These are phyloP conservation scores for Loxodonta africana DNA, from an alignment of 2,113 vertebrate species.

Conservation along the genomic window DNA sequence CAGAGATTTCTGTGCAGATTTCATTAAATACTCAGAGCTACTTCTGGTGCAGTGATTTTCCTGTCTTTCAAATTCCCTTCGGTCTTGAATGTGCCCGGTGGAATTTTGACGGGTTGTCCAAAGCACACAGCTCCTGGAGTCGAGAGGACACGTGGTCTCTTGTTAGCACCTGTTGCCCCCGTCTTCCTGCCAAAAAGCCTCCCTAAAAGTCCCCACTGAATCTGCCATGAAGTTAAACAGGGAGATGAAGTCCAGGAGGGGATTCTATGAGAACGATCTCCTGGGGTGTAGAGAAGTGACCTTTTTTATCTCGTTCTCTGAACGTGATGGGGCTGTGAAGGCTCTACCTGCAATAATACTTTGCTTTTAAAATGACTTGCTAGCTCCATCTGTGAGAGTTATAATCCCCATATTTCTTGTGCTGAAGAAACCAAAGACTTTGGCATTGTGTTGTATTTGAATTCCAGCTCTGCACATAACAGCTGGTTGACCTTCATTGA, in stretches of 20 bases:
- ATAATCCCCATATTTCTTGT: not conserved
- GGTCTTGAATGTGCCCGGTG: not conserved
- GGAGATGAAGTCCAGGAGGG: not conserved
- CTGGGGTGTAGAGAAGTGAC: fast-evolving
- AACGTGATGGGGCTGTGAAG: not conserved
- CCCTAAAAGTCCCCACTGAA: not conserved
- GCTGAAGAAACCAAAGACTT: not conserved
- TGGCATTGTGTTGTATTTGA: not conserved
- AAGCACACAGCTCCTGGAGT: not conserved
- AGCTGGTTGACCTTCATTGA: too few species aligned
- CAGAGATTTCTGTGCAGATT: not conserved
- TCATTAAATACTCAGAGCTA: not conserved
- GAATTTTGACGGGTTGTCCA: slow-evolving; percentile 30
- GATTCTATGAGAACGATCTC: too few species aligned
- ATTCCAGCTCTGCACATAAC: not conserved
- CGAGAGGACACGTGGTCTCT: not conserved
- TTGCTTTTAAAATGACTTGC: not conserved
- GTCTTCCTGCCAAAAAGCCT: not conserved
- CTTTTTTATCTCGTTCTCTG: not conserved
- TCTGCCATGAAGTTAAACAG: not conserved
- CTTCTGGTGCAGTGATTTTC: not conserved
- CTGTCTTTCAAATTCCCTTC: not conserved
- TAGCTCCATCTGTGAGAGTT: not conserved
- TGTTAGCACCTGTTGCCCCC: too few species aligned
- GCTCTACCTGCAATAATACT: not conserved